A percentile compares a stretch with the other conserved stretches of the same genome.
Conservation (phyloP, 1,140 invertebrate species). For the Drosophila asahinai region DNA sequence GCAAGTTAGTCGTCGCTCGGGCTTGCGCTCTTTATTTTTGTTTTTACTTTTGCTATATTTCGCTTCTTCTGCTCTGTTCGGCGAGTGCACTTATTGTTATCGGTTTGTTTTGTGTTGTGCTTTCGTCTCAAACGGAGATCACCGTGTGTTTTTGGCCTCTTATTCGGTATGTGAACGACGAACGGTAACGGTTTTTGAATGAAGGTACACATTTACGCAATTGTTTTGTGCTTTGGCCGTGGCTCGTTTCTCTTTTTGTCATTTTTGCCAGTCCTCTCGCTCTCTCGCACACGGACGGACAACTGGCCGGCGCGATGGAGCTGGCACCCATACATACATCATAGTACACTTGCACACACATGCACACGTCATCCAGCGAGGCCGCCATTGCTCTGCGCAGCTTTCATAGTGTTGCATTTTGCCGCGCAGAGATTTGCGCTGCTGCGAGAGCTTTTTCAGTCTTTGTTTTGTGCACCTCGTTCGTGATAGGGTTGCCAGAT, state of each 20-base stretch:
- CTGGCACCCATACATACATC: constrained; percentile 3
- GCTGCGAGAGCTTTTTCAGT: constrained; percentile 24
- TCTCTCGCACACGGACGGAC: constrained; percentile 8
- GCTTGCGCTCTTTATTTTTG: constrained; percentile 63
- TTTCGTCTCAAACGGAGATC: constrained; percentile 17
- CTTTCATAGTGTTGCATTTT: constrained; percentile 48
- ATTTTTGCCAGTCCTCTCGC: constrained; percentile 1
- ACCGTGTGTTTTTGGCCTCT: constrained; percentile 11
- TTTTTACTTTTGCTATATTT: constrained; percentile 46
- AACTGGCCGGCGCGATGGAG: constrained; percentile 12
- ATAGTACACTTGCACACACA: constrained; percentile 1
- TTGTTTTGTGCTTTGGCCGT: constrained; percentile 34
- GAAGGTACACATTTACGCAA: constrained; percentile 47
- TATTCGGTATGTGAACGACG: constrained; percentile 14
- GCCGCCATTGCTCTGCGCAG: constrained; percentile 42
- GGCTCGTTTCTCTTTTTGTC: constrained; percentile 22
- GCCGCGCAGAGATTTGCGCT: constrained; percentile 22
- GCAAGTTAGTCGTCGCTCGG: constrained; percentile 9
- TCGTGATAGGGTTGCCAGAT: constrained; percentile 25
- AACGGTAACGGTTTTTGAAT: constrained; percentile 15
- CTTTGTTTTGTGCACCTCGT: constrained; percentile 27
- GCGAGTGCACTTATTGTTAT: constrained; percentile 40
- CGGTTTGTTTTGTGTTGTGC: constrained; percentile 54
- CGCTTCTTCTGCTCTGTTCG: constrained; percentile 14
- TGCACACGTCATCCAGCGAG: background rate